These are phyloP conservation scores for Amblyraja radiata DNA, from an alignment of 2,797 vertebrate species.

Conservation along the genomic window DNA sequence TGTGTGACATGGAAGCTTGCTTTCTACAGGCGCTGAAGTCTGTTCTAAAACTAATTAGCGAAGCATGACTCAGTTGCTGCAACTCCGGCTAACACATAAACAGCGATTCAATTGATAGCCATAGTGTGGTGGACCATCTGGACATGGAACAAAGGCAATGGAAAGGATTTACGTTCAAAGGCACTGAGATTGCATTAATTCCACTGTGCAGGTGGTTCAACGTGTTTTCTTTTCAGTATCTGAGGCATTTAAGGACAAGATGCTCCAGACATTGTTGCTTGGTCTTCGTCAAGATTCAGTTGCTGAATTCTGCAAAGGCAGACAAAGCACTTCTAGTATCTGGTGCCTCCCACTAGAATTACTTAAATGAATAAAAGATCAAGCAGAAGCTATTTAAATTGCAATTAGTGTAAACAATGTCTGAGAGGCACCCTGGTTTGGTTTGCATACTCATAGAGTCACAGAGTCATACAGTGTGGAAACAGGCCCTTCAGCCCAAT, in stretches of 20 bases:
- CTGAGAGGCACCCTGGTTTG: no score
- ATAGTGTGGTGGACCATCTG: neutral
- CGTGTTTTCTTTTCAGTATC: neutral
- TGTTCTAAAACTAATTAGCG: neutral
- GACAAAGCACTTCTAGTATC: neutral
- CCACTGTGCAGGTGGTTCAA: neutral
- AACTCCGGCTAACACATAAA: neutral
- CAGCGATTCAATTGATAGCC: neutral
- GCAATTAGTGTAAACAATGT: neutral
- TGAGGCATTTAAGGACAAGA: neutral
- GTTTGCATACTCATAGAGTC: no score
- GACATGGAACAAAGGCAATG: neutral
- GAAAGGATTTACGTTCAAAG: neutral
- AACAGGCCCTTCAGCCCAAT: no score
- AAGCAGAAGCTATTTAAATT: neutral
- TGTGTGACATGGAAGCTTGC: neutral
- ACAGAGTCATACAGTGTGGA: no score
- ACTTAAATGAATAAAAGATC: neutral
- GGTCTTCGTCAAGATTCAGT: neutral
- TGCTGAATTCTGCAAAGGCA: neutral
- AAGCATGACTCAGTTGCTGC: slow-evolving; percentile 2
- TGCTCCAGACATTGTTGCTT: no score
- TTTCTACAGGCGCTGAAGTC: neutral
- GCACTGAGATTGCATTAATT: neutral
- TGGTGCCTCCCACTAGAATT: neutral